A percentile compares a stretch with the other conserved stretches of the same genome.
Evolutionary conservation across 2,797 vertebrate species (phyloP).

Genomic region (Cygnus olor): DNA sequence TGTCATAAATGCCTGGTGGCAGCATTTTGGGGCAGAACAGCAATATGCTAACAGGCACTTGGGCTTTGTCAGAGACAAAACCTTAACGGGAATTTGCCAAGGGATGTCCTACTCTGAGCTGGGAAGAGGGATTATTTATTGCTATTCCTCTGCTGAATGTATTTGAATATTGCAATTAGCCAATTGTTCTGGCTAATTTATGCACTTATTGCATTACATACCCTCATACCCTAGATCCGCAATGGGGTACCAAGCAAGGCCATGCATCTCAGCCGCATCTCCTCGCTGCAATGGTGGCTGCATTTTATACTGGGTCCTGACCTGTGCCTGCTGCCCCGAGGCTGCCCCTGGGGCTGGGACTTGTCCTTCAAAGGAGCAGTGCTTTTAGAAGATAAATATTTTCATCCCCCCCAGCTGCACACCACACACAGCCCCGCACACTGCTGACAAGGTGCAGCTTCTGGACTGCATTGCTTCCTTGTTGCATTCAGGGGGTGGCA

Average conservation of each 20-base stretch:
- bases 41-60: background rate
- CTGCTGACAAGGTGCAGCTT: background rate
- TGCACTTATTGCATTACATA: background rate
- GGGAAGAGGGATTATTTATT: background rate
- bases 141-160: background rate
- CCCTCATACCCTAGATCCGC: background rate
- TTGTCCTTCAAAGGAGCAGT: background rate
- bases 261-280: background rate
- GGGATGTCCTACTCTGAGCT: background rate
- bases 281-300: fast-evolving
- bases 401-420: background rate
- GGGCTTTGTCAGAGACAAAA: background rate
- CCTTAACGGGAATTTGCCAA: background rate
- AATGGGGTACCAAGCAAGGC: background rate
- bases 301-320: background rate
- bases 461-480: fast-evolving
- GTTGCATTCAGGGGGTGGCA: no score
- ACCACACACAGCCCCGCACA: fast-evolving
- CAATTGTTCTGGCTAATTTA: background rate
- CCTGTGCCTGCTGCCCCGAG: background rate
- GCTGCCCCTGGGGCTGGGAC: background rate
- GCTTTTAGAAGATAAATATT: background rate
- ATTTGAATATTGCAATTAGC: background rate
- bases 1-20: fast-evolving
- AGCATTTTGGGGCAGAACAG: background rate